Conservation (phyloP, 2,888 invertebrate species). For the Phaonia tiefii region DNA sequence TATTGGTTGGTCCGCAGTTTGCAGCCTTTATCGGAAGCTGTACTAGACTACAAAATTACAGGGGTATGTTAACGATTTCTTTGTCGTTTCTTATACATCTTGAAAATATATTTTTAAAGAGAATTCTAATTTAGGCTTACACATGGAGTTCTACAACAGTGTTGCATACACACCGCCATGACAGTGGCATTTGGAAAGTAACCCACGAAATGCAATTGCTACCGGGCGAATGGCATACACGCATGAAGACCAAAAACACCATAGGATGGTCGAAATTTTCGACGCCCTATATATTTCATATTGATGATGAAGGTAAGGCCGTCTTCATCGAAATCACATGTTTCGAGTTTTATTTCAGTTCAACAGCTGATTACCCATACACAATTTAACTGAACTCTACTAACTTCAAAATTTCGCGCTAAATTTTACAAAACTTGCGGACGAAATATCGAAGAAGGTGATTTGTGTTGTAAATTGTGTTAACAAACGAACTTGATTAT, state of each 20-base stretch:
- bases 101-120: slow-evolving; percentile 44
- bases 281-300: slow-evolving; percentile 72
- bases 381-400: too few species aligned
- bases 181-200: slow-evolving; percentile 77
- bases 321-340: too few species aligned
- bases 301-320: slow-evolving; percentile 70
- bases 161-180: slow-evolving; percentile 75
- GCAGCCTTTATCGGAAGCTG: slow-evolving; percentile 77
- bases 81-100: not conserved
- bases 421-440: too few species aligned
- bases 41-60: slow-evolving; percentile 77
- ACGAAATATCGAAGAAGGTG: too few species aligned
- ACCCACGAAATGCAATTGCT: slow-evolving; percentile 76
- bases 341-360: too few species aligned
- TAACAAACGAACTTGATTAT: too few species aligned
- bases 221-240: slow-evolving; percentile 77
- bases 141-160: slow-evolving; percentile 76
- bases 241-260: slow-evolving; percentile 76
- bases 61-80: slow-evolving; percentile 71
- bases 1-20: slow-evolving; percentile 78
- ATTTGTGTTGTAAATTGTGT: too few species aligned
- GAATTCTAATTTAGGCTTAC: slow-evolving; percentile 70
- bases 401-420: too few species aligned
- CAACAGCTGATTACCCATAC: too few species aligned
- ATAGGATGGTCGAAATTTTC: slow-evolving; percentile 79